phyloP scores from a whole-genome alignment of 2,113 vertebrate genomes.

The Argyrosomus japonicus region DNA sequence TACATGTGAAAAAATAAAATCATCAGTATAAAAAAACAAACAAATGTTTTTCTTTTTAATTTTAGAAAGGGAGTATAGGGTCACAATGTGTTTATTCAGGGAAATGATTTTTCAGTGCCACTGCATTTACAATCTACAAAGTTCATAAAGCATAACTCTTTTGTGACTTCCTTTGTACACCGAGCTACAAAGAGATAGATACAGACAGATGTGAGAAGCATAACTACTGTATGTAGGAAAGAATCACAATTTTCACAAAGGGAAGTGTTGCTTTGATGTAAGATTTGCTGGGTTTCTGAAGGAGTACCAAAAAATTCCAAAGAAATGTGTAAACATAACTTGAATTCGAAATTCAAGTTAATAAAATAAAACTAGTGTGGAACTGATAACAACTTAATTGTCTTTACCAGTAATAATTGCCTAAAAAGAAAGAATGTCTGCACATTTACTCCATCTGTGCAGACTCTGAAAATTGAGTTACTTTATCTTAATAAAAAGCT shows the following conservation, averaged over 20 bases:
- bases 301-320: background rate
- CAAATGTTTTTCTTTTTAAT: background rate
- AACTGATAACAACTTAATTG: background rate
- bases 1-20: background rate
- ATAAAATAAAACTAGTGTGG: background rate
- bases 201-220: background rate
- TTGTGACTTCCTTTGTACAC: background rate
- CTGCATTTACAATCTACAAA: background rate
- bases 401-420: too few species aligned
- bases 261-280: background rate
- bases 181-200: background rate
- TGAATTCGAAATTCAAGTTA: background rate
- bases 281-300: background rate
- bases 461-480: too few species aligned
- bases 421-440: too few species aligned
- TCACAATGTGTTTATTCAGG: background rate
- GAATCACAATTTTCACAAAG: background rate
- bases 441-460: too few species aligned
- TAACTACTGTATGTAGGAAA: background rate
- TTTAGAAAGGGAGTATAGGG: background rate
- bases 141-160: background rate
- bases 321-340: background rate
- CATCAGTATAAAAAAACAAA: too few species aligned
- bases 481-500: too few species aligned
- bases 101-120: background rate